Percentiles rank a stretch among this genome's conserved stretches.
Conservation (phyloP, 2,113 vertebrate species). For the Rhagologus leucostigma region DNA sequence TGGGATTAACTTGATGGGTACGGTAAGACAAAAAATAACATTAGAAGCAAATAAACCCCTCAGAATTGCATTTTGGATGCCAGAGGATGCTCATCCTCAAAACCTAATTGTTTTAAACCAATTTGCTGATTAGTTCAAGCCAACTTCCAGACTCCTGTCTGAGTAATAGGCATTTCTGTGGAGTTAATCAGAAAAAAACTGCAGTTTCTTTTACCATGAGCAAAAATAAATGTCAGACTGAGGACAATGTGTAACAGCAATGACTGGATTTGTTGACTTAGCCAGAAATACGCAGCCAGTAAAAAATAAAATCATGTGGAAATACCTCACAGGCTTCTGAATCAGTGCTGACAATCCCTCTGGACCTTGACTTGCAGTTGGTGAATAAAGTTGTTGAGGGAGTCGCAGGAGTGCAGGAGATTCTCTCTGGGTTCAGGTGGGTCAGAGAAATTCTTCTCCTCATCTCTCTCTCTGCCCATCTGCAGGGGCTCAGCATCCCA, state of each 20-base stretch:
- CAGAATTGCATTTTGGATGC: background rate
- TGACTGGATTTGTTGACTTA: conserved; percentile 31
- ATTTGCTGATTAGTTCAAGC: conserved; percentile 3
- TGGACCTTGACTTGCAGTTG: background rate
- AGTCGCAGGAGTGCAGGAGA: background rate
- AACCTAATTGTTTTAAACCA: background rate
- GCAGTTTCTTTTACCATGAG: background rate
- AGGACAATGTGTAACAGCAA: conserved; percentile 31
- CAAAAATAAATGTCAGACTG: background rate
- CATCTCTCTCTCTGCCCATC: background rate
- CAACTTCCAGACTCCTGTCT: background rate
- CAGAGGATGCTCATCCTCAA: background rate
- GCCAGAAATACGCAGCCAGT: background rate
- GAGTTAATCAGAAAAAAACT: conserved; percentile 28
- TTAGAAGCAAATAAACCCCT: background rate
- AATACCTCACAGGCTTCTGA: background rate
- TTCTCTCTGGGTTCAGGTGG: background rate
- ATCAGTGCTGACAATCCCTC: background rate
- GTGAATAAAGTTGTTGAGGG: background rate
- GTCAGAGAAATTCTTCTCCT: background rate
- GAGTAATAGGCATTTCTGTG: conserved; percentile 12
- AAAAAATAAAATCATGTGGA: background rate
- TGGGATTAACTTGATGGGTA: conserved; percentile 16
- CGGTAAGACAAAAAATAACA: background rate
- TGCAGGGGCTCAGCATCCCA: background rate